Percentiles rank a stretch among this genome's conserved stretches.
Evolutionary conservation across 2,888 invertebrate genomes (phyloP).

Genomic region (Dugesia japonica): DNA sequence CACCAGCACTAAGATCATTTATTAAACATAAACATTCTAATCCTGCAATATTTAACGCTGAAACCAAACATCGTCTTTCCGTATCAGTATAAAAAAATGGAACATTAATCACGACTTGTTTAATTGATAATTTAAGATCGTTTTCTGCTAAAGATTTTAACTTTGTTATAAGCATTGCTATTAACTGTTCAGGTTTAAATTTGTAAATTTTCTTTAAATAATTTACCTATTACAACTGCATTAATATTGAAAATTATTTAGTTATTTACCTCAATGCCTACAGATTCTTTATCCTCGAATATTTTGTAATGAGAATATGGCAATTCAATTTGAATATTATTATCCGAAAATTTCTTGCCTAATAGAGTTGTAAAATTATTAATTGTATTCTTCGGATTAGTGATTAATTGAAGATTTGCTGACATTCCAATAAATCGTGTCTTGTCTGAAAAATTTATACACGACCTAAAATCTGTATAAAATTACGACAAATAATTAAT

Average conservation of each 20-base stretch:
- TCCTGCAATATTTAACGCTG: constrained; percentile 76
- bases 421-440: constrained; percentile 83
- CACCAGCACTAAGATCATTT: constrained; percentile 58
- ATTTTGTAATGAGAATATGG: constrained; percentile 64
- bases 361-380: constrained; percentile 78
- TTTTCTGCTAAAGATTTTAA: constrained; percentile 72
- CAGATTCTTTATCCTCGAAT: constrained; percentile 62
- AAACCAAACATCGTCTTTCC: constrained; percentile 73
- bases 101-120: constrained; percentile 52
- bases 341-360: constrained; percentile 74
- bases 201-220: constrained; percentile 67
- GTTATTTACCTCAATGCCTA: constrained; percentile 65
- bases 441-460: constrained; percentile 78
- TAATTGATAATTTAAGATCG: constrained; percentile 72
- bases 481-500: background rate
- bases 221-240: constrained; percentile 47
- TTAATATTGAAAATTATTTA: constrained; percentile 47
- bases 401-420: constrained; percentile 85
- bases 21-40: constrained; percentile 79
- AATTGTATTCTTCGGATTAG: constrained; percentile 90
- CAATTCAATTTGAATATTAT: constrained; percentile 64
- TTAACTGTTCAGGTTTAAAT: constrained; percentile 67
- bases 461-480: constrained; percentile 54
- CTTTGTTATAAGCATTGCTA: constrained; percentile 92
- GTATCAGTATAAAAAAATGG: constrained; percentile 85